These are phyloP conservation scores for Oriolus oriolus DNA, from an alignment of 2,113 vertebrate species.

Conservation along the genomic window DNA sequence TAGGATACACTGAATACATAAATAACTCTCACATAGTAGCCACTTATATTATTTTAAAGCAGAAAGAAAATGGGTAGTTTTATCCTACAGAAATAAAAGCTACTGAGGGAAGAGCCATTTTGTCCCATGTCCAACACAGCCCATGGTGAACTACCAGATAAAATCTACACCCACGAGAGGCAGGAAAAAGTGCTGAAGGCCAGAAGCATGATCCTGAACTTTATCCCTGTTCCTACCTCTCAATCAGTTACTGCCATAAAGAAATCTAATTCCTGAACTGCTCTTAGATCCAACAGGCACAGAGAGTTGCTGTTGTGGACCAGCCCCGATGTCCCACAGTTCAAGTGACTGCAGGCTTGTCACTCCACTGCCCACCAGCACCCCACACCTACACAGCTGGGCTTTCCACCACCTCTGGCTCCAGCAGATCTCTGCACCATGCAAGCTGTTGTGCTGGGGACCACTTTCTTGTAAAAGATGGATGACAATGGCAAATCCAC, in stretches of 20 bases:
- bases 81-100: background rate
- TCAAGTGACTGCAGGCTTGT: accelerated
- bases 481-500: background rate
- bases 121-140: background rate
- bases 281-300: background rate
- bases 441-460: background rate
- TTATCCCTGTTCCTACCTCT: accelerated
- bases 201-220: background rate
- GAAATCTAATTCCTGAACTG: background rate
- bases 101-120: background rate
- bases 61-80: background rate
- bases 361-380: accelerated
- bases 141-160: background rate
- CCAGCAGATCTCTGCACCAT: background rate
- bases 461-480: background rate
- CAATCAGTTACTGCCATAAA: background rate
- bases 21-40: background rate
- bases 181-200: background rate
- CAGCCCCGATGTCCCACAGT: accelerated
- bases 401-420: background rate
- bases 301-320: background rate
- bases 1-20: background rate
- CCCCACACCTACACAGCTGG: background rate
- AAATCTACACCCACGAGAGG: background rate
- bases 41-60: background rate